These are phyloP conservation scores for Azemiops feae DNA, from an alignment of 2,113 vertebrate genomes.

Conservation along the genomic window DNA sequence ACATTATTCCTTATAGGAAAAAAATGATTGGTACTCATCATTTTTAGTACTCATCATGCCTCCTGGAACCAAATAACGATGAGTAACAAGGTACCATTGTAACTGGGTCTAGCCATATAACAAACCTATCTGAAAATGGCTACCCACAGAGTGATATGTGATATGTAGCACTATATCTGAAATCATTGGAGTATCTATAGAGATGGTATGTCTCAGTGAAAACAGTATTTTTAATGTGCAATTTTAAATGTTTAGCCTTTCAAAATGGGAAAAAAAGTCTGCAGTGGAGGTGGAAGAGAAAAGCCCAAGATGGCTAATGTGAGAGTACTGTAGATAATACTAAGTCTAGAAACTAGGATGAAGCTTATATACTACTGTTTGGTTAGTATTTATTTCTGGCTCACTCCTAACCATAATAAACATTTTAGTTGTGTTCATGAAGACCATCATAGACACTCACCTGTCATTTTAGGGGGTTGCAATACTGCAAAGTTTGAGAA, in stretches of 20 bases:
- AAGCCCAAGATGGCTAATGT: background rate
- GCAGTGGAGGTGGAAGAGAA: background rate
- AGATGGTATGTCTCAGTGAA: background rate
- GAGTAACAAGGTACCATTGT: background rate
- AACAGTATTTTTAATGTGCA: background rate
- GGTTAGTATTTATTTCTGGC: background rate
- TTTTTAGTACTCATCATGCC: too few relatives aligned
- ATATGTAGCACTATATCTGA: background rate
- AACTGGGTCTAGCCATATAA: background rate
- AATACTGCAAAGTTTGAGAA: background rate
- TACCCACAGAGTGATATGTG: background rate
- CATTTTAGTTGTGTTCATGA: background rate
- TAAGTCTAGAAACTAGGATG: background rate
- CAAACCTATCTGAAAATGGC: background rate
- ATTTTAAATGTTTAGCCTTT: background rate
- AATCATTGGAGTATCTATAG: background rate
- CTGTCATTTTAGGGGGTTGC: background rate
- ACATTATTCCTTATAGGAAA: too few relatives aligned
- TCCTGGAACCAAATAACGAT: background rate
- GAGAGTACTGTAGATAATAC: background rate
- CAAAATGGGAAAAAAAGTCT: background rate
- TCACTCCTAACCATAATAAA: background rate
- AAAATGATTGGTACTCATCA: too few relatives aligned
- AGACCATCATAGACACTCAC: background rate
- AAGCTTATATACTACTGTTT: background rate